Percentiles rank a stretch among this genome's conserved stretches.
Evolutionary conservation across 2,888 invertebrate genomes (phyloP).

Genomic region (Ptilodon capucinus): DNA sequence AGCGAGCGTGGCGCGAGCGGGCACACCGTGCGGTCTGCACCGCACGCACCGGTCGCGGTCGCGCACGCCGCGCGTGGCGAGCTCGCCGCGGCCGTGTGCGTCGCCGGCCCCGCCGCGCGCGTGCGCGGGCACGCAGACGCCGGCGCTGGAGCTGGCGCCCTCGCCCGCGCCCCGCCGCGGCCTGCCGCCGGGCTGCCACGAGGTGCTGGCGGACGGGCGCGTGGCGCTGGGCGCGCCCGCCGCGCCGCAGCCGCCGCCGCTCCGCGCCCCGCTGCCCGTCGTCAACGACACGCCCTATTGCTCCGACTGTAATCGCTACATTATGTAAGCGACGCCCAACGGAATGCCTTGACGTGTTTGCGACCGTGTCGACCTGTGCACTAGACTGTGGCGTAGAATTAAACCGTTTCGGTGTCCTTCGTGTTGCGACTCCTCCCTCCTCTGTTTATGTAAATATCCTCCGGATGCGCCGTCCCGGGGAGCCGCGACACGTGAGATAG

Average conservation of each 20-base stretch:
- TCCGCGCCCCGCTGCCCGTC: constrained; percentile 59
- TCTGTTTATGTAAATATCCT: constrained; percentile 25
- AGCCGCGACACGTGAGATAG: constrained; percentile 40
- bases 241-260: constrained; percentile 40
- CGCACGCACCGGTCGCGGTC: constrained; percentile 72
- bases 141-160: constrained; percentile 46
- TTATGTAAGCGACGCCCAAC: constrained; percentile 89
- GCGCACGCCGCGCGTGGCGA: constrained; percentile 67
- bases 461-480: constrained; percentile 20
- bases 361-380: constrained; percentile 80
- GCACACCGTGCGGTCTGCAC: constrained; percentile 84
- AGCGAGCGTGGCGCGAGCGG: constrained; percentile 89
- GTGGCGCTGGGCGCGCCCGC: constrained; percentile 69
- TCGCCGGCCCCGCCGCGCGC: constrained; percentile 46
- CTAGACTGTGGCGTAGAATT: constrained; percentile 60
- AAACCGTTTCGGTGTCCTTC: constrained; percentile 50
- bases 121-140: constrained; percentile 72
- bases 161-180: constrained; percentile 71
- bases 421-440: constrained; percentile 45
- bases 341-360: constrained; percentile 78
- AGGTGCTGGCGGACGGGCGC: constrained; percentile 75
- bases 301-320: constrained; percentile 92
- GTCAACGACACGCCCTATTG: constrained; percentile 86
- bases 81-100: constrained; percentile 49
- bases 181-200: constrained; percentile 82